phyloP scores from a whole-genome alignment of 2,113 vertebrate genomes.

The Salvelinus namaycush region DNA sequence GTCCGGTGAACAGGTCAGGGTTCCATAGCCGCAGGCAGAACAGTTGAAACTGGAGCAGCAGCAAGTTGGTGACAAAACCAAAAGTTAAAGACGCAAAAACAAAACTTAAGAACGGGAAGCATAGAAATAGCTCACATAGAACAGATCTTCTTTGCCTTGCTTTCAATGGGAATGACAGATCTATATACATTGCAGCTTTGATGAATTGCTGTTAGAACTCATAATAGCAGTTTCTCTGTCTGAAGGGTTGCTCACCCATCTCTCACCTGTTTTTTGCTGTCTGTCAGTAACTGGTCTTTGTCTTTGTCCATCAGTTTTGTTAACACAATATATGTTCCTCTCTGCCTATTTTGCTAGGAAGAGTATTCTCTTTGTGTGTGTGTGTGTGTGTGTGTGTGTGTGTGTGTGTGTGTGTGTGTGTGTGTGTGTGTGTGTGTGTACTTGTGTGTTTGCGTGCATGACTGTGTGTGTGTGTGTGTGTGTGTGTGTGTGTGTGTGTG shows the following conservation, averaged over 20 bases:
- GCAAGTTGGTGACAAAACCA: no score
- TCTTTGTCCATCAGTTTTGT: slow-evolving; percentile 13
- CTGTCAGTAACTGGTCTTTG: neutral
- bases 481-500: slow-evolving; percentile 3
- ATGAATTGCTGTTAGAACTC: no score
- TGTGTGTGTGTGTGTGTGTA: neutral
- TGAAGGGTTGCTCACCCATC: neutral
- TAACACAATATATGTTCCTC: slow-evolving; percentile 14
- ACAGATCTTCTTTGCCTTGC: no score
- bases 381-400: neutral
- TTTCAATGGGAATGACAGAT: no score
- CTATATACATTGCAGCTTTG: no score
- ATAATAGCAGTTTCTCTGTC: neutral
- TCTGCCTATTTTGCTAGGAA: slow-evolving; percentile 21
- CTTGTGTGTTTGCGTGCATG: slow-evolving; percentile 3
- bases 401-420: neutral
- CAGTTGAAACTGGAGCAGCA: no score
- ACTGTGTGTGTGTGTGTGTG: neutral
- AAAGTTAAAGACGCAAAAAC: no score
- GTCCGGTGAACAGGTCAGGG: no score
- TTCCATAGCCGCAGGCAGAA: no score
- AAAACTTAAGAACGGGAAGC: no score
- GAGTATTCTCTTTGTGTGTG: neutral
- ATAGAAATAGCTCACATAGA: no score
- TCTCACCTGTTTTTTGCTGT: neutral